Conservation (phyloP, 2,113 vertebrate species). For the Bungarus multicinctus region DNA sequence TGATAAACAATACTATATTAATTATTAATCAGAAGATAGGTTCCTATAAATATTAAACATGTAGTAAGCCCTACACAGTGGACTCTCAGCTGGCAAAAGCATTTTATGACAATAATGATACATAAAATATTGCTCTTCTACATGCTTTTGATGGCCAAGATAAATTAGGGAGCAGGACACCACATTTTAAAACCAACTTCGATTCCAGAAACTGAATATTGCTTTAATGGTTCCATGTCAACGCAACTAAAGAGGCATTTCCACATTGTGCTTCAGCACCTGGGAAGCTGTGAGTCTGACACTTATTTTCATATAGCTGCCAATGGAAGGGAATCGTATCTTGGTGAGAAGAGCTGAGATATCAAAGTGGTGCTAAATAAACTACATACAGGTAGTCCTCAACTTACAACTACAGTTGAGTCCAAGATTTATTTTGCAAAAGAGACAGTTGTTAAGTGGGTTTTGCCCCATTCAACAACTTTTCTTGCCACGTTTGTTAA, state of each 20-base stretch:
- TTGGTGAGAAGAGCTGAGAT: not conserved
- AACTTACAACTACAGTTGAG: not conserved
- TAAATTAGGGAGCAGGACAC: not conserved
- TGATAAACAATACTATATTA: not conserved
- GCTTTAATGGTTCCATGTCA: not conserved
- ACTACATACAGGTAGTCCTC: not conserved
- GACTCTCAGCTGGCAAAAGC: too few relatives aligned
- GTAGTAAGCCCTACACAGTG: slow-evolving; percentile 3
- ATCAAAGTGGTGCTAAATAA: not conserved
- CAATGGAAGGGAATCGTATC: not conserved
- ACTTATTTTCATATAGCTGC: not conserved
- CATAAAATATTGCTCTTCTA: not conserved
- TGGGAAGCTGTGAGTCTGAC: not conserved
- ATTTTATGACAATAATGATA: not conserved
- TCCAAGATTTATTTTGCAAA: not conserved
- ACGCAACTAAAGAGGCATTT: not conserved
- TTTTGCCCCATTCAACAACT: not conserved
- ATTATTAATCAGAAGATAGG: not conserved
- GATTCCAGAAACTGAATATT: not conserved
- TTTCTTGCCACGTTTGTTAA: not conserved
- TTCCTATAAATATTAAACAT: not conserved
- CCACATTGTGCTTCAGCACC: not conserved
- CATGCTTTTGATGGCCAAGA: not conserved
- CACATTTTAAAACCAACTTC: not conserved
- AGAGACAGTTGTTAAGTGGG: not conserved